phyloP scores from a whole-genome alignment of 2,888 invertebrate genomes.

The Phengaris arion region DNA sequence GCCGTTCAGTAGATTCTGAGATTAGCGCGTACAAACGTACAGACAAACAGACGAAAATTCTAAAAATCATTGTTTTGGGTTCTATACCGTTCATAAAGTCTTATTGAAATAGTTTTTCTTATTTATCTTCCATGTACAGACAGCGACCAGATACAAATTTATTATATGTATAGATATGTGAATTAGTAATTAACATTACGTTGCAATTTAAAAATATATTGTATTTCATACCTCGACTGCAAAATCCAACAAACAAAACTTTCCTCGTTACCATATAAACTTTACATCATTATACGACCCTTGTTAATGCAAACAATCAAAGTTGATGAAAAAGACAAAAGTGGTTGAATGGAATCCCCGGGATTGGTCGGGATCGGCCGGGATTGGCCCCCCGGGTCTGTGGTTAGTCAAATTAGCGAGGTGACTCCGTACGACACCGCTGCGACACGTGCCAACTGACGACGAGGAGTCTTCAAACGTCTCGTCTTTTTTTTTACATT shows the following conservation, averaged over 20 bases:
- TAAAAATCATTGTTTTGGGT: too few species aligned
- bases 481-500: not conserved
- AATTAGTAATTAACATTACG: too few species aligned
- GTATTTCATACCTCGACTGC: not conserved
- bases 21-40: too few species aligned
- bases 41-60: too few species aligned
- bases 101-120: too few species aligned
- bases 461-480: constrained; percentile 37
- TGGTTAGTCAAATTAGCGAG: constrained; percentile 48
- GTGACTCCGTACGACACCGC: constrained; percentile 43
- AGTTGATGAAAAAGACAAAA: constrained; percentile 46
- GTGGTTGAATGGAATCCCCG: constrained; percentile 9
- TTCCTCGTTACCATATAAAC: constrained; percentile 16
- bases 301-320: constrained; percentile 45
- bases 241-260: constrained; percentile 6
- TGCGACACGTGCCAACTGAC: constrained; percentile 44
- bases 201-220: not conserved
- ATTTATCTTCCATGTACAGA: too few species aligned
- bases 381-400: constrained; percentile 37
- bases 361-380: constrained; percentile 33
- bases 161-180: too few species aligned
- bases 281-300: constrained; percentile 33
- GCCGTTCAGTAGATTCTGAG: too few species aligned
- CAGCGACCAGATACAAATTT: too few species aligned
- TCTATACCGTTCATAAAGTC: too few species aligned